These are phyloP conservation scores for Petrocephalus schoutedeni DNA, from an alignment of 2,797 vertebrate species.

Conservation along the genomic window DNA sequence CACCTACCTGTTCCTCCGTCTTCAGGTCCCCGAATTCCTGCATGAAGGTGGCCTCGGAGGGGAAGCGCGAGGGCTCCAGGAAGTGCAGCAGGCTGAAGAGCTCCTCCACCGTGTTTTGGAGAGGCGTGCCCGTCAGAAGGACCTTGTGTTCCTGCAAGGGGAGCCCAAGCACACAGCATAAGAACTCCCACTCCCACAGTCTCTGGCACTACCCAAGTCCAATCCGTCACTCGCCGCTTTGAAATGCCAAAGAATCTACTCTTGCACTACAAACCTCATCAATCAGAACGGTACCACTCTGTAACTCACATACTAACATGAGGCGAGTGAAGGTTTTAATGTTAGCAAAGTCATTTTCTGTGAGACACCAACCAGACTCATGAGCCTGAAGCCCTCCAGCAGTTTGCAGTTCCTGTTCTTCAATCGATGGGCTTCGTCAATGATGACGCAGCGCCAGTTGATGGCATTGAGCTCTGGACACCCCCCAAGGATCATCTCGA, in stretches of 20 bases:
- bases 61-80: conserved; percentile 86
- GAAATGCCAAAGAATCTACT: neutral
- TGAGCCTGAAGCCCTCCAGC: conserved; percentile 92
- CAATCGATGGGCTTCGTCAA: conserved; percentile 94
- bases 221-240: neutral
- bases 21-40: conserved; percentile 97
- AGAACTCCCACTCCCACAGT: neutral
- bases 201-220: neutral
- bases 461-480: conserved; percentile 94
- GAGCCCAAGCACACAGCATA: neutral
- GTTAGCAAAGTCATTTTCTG: neutral
- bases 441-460: conserved; percentile 95
- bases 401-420: conserved; percentile 99
- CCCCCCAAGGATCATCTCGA: conserved; percentile 97
- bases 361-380: conserved; percentile 78
- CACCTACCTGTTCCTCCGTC: conserved; percentile 89
- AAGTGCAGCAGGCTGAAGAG: conserved; percentile 96
- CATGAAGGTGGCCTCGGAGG: conserved; percentile 94
- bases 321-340: neutral
- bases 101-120: conserved; percentile 98
- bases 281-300: neutral
- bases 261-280: neutral
- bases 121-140: conserved; percentile 89
- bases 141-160: conserved; percentile 86
- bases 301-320: neutral